Conservation (phyloP, 2,113 vertebrate species). For the Orcinus orca region DNA sequence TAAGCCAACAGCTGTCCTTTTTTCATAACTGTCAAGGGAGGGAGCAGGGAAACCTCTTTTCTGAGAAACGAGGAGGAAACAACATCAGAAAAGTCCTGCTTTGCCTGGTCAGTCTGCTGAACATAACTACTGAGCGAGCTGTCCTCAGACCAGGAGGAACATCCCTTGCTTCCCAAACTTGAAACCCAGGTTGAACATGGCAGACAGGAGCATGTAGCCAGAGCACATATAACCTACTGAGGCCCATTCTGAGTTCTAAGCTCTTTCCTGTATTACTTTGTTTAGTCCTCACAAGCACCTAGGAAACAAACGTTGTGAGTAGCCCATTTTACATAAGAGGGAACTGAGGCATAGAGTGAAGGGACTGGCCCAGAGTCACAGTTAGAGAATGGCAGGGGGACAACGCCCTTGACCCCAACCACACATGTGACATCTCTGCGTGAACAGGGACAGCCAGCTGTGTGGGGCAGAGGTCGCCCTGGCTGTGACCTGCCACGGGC, state of each 20-base stretch:
- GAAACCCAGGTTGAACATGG: neutral
- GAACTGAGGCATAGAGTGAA: neutral
- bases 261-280: neutral
- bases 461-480: neutral
- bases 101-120: neutral
- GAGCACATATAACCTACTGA: neutral
- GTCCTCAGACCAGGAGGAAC: neutral
- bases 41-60: conserved; percentile 24
- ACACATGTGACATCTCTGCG: neutral
- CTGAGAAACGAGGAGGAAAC: neutral
- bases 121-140: neutral
- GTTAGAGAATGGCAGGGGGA: neutral
- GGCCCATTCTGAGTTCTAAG: neutral
- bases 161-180: neutral
- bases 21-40: conserved; percentile 37
- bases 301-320: neutral
- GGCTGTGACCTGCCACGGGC: neutral
- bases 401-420: neutral
- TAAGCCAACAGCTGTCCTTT: conserved; percentile 52
- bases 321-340: neutral
- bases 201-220: neutral
- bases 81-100: neutral
- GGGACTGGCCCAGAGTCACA: neutral
- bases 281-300: neutral
- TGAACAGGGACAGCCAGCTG: neutral